Evolutionary conservation across 2,888 invertebrate species (phyloP), one percentile per base, ranked within the genome.

Genomic region (Drosophila planitibia): DNA sequence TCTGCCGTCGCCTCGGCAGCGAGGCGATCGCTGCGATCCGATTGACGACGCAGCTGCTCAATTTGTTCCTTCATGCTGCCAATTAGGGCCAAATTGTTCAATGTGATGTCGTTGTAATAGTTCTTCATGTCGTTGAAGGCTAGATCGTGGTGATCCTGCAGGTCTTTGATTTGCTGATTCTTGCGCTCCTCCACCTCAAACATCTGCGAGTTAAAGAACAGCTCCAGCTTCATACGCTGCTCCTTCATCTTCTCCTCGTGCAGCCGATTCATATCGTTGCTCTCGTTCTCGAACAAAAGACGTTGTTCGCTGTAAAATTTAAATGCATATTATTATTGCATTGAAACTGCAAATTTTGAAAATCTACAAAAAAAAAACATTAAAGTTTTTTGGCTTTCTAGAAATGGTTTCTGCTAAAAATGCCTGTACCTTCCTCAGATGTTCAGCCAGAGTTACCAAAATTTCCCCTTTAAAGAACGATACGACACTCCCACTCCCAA

Each of bases 61-160:
- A 97, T 96, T 91, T 97, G 96, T 87, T 97, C 97, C 94, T 98
- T 99, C 41, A 99, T 94, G 82, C 97, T 97, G 91, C 97, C 97
- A 70, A 99, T 98, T 3, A 99, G 94, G 0, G 98, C 97, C 79
- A 99, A 94, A 93, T 99, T 99, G 93, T 98, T 98, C 19, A 98
- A 94, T 0, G 98, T 98, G 62, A 99, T 98, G 88, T 98, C 98
- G 90, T 98, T 98, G 91, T 98, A 99, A 94, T 98, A 99, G 93
- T 97, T 97, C 93, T 98, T 98, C 94, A 99, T 96, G 92, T 98
- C 97, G 52, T 96, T 95, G 92, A 98, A 97, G 0, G 97, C 96
- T 83, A 95, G 95, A 76, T 98, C 97, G 91, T 99, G 98, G 88
- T 96, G 96, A 41, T 95, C 94, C 77, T 97, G 97, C 71, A 99